These are phyloP conservation scores for Danaus plexippus DNA, from an alignment of 1,140 invertebrate species.

Conservation along the genomic window DNA sequence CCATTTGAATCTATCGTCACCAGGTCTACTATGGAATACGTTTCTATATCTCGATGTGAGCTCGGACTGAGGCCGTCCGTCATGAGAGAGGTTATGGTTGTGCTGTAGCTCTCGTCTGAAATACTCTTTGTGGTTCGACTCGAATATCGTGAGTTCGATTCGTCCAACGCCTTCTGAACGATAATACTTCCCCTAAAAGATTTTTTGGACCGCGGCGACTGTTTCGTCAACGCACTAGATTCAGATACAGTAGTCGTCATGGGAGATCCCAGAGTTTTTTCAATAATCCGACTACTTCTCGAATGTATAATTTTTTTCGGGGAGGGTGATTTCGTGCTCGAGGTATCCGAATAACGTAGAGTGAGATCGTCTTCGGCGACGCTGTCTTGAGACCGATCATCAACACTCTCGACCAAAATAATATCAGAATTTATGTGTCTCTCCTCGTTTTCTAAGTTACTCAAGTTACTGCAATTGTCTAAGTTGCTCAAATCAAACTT, in stretches of 20 bases:
- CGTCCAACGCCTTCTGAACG: conserved; percentile 35
- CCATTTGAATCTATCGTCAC: conserved; percentile 42
- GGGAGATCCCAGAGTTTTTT: conserved; percentile 28
- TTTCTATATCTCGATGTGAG: conserved; percentile 29
- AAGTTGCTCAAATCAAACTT: conserved; percentile 58
- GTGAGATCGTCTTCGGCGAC: conserved; percentile 21
- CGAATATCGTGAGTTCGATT: conserved; percentile 15
- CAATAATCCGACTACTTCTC: conserved; percentile 36
- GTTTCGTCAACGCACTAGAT: conserved; percentile 7
- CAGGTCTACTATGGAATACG: conserved; percentile 54
- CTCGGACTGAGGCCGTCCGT: conserved; percentile 27
- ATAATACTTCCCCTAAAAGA: conserved; percentile 36
- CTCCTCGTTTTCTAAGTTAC: conserved; percentile 1
- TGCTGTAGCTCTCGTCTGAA: conserved; percentile 25
- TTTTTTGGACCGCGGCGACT: conserved; percentile 27
- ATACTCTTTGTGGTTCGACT: conserved; percentile 21
- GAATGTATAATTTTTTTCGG: conserved; percentile 31
- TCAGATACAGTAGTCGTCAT: conserved; percentile 8
- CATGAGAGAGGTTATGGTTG: conserved; percentile 20
- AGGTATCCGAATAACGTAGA: conserved; percentile 38
- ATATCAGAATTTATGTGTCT: conserved; percentile 20
- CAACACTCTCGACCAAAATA: conserved; percentile 23
- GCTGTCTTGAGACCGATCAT: conserved; percentile 8
- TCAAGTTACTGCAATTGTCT: conserved; percentile 17
- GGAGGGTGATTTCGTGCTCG: conserved; percentile 26